phyloP scores from a whole-genome alignment of 2,113 vertebrate genomes.

The Melanostigma gelatinosum region DNA sequence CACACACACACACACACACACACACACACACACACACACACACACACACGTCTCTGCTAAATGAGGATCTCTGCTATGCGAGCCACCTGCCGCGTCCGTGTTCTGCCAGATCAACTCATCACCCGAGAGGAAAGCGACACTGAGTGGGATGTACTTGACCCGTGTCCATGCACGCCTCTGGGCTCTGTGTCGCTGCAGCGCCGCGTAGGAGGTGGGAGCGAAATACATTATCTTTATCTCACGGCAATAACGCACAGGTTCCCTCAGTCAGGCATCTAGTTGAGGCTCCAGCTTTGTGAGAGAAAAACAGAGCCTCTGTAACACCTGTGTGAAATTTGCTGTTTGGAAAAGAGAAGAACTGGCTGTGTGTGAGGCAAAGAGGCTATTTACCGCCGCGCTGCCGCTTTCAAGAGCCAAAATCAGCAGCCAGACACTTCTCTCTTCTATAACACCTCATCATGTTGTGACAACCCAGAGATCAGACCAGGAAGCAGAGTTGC shows the following conservation, averaged over 20 bases:
- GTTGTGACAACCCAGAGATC: no score
- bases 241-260: constrained; percentile 11
- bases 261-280: constrained; percentile 17
- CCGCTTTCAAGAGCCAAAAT: background rate
- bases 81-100: constrained; percentile 61
- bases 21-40: constrained; percentile 11
- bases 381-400: constrained; percentile 25
- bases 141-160: constrained; percentile 70
- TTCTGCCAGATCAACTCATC: constrained; percentile 71
- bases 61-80: constrained; percentile 64
- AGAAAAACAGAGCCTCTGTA: background rate
- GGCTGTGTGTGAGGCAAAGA: background rate
- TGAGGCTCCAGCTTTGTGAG: background rate
- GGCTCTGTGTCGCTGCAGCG: constrained; percentile 49
- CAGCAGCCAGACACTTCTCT: background rate
- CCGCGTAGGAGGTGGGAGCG: constrained; percentile 46
- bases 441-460: constrained; percentile 11
- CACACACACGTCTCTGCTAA: constrained; percentile 53
- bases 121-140: constrained; percentile 57
- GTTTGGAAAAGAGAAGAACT: background rate
- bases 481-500: no score
- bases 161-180: constrained; percentile 65
- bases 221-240: constrained; percentile 52
- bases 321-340: constrained; percentile 17
- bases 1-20: constrained; percentile 9